Percentiles rank a stretch among this genome's conserved stretches.
phyloP scores from a whole-genome alignment of 2,888 invertebrate genomes.

The Bellardia pandia region DNA sequence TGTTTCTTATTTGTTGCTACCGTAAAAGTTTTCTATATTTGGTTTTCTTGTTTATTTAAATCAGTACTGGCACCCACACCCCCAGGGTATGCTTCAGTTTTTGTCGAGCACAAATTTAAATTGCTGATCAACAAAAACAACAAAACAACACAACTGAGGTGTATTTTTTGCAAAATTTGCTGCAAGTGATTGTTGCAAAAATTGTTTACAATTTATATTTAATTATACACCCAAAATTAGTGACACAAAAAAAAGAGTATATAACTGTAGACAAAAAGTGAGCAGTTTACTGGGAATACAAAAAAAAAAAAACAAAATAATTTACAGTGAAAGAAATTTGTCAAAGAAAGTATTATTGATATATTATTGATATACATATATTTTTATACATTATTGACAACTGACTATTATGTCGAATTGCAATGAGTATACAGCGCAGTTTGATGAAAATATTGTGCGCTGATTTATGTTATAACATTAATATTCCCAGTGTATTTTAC shows the following conservation, averaged over 20 bases:
- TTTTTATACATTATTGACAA: too few species aligned
- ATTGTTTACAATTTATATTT: slow-evolving; percentile 81
- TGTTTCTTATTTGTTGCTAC: slow-evolving; percentile 22
- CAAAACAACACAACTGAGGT: slow-evolving; percentile 13
- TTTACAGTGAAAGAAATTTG: slow-evolving; percentile 17
- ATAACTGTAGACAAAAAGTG: slow-evolving; percentile 1
- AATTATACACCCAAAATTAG: slow-evolving; percentile 81
- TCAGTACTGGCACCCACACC: slow-evolving; percentile 52
- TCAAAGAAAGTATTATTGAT: too few species aligned
- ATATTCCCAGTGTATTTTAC: not conserved
- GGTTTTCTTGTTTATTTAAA: slow-evolving; percentile 73
- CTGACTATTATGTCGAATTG: too few species aligned
- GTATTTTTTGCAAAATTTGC: slow-evolving; percentile 35
- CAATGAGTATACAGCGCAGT: too few species aligned
- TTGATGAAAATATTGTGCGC: too few species aligned
- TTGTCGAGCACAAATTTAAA: slow-evolving; percentile 35
- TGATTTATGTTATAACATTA: too few species aligned
- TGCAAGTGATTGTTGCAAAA: slow-evolving; percentile 68
- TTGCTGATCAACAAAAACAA: not conserved
- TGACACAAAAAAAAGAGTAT: slow-evolving; percentile 69
- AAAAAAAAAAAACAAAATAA: not conserved
- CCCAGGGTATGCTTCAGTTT: slow-evolving; percentile 19
- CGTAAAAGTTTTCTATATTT: slow-evolving; percentile 64
- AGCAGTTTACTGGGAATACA: not conserved
- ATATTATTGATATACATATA: too few species aligned